Percentiles rank a stretch among this genome's conserved stretches.
phyloP scores from a whole-genome alignment of 2,888 invertebrate genomes.

The Pseudococcus jackbeardsleyi region DNA sequence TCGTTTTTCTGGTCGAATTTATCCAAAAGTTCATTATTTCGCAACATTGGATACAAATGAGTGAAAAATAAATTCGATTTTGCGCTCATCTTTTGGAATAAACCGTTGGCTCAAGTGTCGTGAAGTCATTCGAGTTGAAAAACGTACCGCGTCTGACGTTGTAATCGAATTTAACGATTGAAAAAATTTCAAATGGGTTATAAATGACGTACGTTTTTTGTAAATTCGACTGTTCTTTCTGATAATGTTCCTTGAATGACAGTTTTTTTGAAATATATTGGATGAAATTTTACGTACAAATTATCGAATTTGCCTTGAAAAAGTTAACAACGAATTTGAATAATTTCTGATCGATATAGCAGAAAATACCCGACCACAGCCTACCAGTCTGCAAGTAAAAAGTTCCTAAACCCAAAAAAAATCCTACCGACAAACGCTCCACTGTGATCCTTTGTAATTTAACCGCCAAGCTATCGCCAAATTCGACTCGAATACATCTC shows the following conservation, averaged over 20 bases:
- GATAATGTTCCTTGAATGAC: not conserved
- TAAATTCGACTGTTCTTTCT: not conserved
- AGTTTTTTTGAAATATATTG: not conserved
- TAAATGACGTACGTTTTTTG: not conserved
- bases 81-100: not conserved
- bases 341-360: no score
- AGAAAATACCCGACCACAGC: no score
- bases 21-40: no score
- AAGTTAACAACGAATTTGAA: not conserved
- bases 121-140: not conserved
- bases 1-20: no score
- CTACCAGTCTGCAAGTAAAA: no score
- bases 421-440: not conserved
- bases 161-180: not conserved
- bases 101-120: not conserved
- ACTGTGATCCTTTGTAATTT: not conserved
- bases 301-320: not conserved
- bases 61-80: no score
- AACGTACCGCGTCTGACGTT: not conserved
- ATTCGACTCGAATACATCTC: not conserved
- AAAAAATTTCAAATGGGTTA: not conserved
- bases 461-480: not conserved
- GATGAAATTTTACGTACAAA: not conserved
- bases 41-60: no score
- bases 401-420: not conserved